Evolutionary conservation across 2,797 vertebrate genomes (phyloP).

Genomic region (Neomorphus geoffroyi): DNA sequence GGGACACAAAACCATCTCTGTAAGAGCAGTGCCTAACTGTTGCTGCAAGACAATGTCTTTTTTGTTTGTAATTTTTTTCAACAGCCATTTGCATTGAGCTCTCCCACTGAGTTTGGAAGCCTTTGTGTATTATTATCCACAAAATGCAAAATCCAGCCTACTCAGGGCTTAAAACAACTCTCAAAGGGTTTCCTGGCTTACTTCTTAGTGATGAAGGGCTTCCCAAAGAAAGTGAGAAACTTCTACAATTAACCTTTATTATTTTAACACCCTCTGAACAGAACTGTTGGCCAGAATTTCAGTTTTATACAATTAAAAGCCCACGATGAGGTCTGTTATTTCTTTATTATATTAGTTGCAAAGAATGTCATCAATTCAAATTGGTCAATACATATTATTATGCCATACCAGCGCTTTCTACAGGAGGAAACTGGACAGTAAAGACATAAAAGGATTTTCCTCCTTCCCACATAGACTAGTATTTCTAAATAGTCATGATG

Average conservation of each 20-base stretch:
- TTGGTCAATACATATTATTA: background rate
- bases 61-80: slow-evolving; percentile 44
- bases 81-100: slow-evolving; percentile 7
- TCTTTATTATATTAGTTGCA: background rate
- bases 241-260: background rate
- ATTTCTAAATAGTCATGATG: background rate
- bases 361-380: background rate
- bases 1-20: slow-evolving; percentile 60
- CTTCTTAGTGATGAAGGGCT: background rate
- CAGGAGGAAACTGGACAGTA: background rate
- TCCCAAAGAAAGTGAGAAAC: background rate
- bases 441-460: background rate
- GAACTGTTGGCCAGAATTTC: background rate
- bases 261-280: background rate
- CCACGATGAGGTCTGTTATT: background rate
- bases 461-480: background rate
- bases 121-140: slow-evolving; percentile 19
- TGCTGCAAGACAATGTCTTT: slow-evolving; percentile 30
- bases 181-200: background rate
- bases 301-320: background rate
- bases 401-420: background rate
- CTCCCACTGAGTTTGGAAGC: slow-evolving; percentile 7
- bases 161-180: background rate
- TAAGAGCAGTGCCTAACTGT: slow-evolving; percentile 21
- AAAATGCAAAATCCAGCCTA: background rate